Evolutionary conservation across 2,113 vertebrate species (phyloP), one percentile per base, ranked within the genome.

Genomic region (Vicugna pacos): DNA sequence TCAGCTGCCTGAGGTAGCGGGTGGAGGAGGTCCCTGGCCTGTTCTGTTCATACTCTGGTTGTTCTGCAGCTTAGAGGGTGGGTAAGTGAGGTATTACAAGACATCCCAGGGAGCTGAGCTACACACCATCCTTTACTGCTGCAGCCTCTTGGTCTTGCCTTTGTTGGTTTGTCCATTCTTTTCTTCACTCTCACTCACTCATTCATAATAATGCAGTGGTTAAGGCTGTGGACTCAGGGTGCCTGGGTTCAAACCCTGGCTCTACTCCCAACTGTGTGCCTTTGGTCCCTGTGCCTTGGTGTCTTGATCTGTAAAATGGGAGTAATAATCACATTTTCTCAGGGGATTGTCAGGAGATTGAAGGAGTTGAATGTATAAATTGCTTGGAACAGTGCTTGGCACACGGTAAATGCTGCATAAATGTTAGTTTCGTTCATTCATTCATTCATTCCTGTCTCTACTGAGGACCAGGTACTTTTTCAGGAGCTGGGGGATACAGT

Each of bases 1-100:
- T 84, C 3, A 1, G 67, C 9, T 52, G 50, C 52, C 16, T 3
- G 38, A 28, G 50, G 30, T 15, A 42, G 30, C 20, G 30, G 16
- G 15, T 28, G 6, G 4, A 26, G 62, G 64, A 70, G 20, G n/a
- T 17, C 11, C 3, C 46, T 28, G 8, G 35, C 16, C 10, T 0
- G 0, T 9, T 16, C 50, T 69, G 56, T 9, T 38, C 8, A 0
- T 7, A 3, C 22, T 10, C 35, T 9, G 13, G 8, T 4, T 35
- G 56, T 30, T 35, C 22, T 38, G 42, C 20, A 6, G 42, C 7
- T 42, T 26, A 17, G 62, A 32, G 1, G 54, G 30, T 1, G 3
- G 38, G n/a, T 70, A 28, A 42, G 46, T 4, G 30, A 12, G 69
- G 60, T 16, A 15, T 42, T 79, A 17, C 0, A 14, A 54, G 16